Conservation (phyloP, 30 jellyfish, hydroid and myxozoan genomes). For the Nemopilema nomurai region DNA sequence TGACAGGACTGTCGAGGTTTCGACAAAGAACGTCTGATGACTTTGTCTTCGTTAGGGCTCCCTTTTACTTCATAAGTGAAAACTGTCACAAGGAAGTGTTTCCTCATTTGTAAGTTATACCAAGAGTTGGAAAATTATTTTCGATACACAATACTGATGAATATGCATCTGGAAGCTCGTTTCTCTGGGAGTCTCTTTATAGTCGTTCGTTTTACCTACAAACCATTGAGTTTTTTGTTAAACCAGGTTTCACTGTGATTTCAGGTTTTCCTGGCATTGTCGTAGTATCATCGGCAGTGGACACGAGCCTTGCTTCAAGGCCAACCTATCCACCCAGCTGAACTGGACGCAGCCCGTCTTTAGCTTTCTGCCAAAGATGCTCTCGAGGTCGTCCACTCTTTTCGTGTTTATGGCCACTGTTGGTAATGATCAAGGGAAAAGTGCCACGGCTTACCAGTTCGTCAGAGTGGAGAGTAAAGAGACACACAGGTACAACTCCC, state of each 20-base stretch:
- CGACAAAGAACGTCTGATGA: neutral
- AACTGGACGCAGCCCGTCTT: conserved; percentile 46
- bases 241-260: no score
- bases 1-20: neutral
- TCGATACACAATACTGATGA: no score
- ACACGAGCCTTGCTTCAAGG: conserved; percentile 40
- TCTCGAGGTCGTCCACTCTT: conserved; percentile 30
- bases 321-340: conserved; percentile 32
- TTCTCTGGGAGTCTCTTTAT: no score
- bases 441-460: conserved; percentile 58
- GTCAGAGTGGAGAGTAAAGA: conserved; percentile 23
- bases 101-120: no score
- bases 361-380: conserved; percentile 33
- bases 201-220: no score
- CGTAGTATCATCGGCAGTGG: conserved; percentile 11
- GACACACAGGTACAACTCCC: conserved; percentile 23
- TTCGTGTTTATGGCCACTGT: conserved; percentile 61
- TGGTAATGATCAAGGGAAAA: conserved; percentile 25
- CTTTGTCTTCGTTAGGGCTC: no score
- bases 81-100: no score
- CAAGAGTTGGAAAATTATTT: no score
- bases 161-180: no score
- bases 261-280: conserved; percentile 64
- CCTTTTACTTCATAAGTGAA: no score
- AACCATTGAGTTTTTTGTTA: no score